Evolutionary conservation across 2,888 invertebrate genomes (phyloP), one percentile per base, ranked within the genome.

Genomic region (Hipparchia sbordonii): DNA sequence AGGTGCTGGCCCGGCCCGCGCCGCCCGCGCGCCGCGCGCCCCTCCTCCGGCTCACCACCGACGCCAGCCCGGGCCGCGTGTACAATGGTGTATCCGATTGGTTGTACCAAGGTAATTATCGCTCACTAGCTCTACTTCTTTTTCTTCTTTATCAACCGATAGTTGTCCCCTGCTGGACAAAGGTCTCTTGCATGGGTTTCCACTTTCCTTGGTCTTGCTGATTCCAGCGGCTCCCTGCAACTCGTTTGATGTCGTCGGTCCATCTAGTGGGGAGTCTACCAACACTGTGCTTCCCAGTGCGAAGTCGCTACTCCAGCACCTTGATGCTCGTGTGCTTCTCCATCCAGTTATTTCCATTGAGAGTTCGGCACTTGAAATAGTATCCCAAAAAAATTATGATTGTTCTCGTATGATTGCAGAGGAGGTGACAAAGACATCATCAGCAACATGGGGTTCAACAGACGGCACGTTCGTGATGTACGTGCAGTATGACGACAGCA

Each of bases 61-160:
- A 96, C 68, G 97, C 97, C 52, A 91, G 95, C 78, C 96, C 97
- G n/a, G 97, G 97, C 72, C 92, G 96, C 72, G 94, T 98, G 72
- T 98, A 97, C 94, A 98, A 99, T 88, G 99, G 98, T 71, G 96
- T 99, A 52, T 97, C 98, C 23, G 99, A 99, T 89, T 99, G 99
- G 98, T 93, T 99, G 48, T 99, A 99, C 92, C 99, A 99, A 96
- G 98, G 98, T 71, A 39, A 3, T 33, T 56, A 48, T 23, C 23
- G 23, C 23, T 23, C 23, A 23, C n/a, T 62, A 9, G 10, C 0
- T 7, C n/a, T n/a, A n/a, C n/a, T n/a, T n/a, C 23, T 23, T 52
- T 39, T 48, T 70, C 7, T 23, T 13, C 12, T 6, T 23, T 23
- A 23, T 23, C 23, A 23, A 23, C 23, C 23, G 23, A 23, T 23